These are phyloP conservation scores for Chauna torquata DNA, from an alignment of 2,113 vertebrate genomes.

Conservation along the genomic window DNA sequence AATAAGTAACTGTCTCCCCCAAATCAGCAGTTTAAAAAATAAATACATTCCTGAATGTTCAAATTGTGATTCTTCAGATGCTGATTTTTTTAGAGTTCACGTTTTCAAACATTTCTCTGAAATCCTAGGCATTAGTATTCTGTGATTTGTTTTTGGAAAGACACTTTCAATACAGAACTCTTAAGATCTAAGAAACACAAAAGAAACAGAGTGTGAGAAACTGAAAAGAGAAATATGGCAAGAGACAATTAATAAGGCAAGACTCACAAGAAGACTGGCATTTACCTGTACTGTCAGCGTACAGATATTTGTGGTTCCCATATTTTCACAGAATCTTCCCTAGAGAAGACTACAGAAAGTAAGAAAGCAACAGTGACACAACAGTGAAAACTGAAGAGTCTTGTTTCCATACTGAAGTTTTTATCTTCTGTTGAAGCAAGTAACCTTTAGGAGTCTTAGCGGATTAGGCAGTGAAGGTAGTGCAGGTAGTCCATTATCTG, in stretches of 20 bases:
- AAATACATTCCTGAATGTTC: neutral
- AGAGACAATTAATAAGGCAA: neutral
- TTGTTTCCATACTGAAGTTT: neutral
- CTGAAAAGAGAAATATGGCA: neutral
- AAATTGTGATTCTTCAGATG: neutral
- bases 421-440: neutral
- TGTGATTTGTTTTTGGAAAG: neutral
- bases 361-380: neutral
- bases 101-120: neutral
- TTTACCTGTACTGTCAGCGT: neutral
- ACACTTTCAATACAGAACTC: neutral
- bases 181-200: neutral
- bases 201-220: neutral
- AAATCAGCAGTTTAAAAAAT: neutral
- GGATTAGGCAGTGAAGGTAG: neutral
- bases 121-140: neutral
- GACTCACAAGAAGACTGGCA: neutral
- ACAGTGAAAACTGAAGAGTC: neutral
- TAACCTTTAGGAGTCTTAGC: neutral
- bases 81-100: neutral
- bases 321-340: neutral
- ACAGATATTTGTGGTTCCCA: neutral
- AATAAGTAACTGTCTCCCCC: neutral
- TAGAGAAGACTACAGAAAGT: neutral
- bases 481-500: neutral